phyloP scores from a whole-genome alignment of 2,797 vertebrate species.

The Mus minutoides region DNA sequence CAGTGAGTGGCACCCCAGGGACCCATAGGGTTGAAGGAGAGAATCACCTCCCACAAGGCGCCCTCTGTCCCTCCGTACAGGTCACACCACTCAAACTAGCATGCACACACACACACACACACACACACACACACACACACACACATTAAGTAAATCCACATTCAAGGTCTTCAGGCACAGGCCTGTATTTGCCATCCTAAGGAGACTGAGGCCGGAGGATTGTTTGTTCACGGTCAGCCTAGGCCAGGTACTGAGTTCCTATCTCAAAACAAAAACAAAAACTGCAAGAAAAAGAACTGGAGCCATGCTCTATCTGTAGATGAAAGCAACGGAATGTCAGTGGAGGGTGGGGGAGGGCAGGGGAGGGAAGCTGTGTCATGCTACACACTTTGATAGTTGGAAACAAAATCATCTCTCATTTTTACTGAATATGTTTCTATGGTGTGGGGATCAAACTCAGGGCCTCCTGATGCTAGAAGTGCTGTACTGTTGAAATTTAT shows the following conservation, averaged over 20 bases:
- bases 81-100: neutral
- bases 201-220: neutral
- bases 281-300: neutral
- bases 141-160: neutral
- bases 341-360: no score
- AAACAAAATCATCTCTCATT: neutral
- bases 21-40: no score
- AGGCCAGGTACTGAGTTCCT: neutral
- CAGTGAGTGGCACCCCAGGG: neutral
- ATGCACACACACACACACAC: no score
- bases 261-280: neutral
- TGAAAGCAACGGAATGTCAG: neutral
- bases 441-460: neutral
- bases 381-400: neutral
- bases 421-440: neutral
- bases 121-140: neutral
- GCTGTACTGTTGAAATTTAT: neutral
- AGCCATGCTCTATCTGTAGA: neutral
- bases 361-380: neutral
- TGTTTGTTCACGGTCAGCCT: neutral
- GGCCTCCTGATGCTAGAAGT: neutral
- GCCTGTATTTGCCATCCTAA: neutral
- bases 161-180: neutral
- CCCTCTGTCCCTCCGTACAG: neutral
- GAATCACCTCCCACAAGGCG: neutral